These are phyloP conservation scores for Acanthosepion lycidas DNA, from an alignment of 2,888 invertebrate species.

Conservation along the genomic window DNA sequence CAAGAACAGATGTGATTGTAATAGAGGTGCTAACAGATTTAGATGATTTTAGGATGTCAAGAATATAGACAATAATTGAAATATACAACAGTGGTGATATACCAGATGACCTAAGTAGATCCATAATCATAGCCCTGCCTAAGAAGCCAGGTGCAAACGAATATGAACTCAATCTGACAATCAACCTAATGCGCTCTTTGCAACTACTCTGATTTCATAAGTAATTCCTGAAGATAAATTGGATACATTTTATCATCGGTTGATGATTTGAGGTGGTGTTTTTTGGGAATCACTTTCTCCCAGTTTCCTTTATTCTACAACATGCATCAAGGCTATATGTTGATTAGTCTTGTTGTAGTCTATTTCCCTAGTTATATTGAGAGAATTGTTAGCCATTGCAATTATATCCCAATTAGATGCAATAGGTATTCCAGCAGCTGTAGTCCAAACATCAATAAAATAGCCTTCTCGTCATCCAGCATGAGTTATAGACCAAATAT, in stretches of 20 bases:
- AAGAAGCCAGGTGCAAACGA: no score
- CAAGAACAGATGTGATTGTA: no score
- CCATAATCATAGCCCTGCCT: no score
- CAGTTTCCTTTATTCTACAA: conserved; percentile 82
- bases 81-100: no score
- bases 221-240: conserved; percentile 87
- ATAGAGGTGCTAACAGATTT: no score
- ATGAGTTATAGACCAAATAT: conserved; percentile 88
- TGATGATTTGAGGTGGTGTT: conserved; percentile 79
- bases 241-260: conserved; percentile 78
- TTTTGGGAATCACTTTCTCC: conserved; percentile 82
- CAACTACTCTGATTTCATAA: conserved; percentile 91
- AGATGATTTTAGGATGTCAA: no score
- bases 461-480: conserved; percentile 88
- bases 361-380: conserved; percentile 84
- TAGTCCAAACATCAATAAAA: conserved; percentile 71
- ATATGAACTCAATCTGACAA: no score
- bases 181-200: conserved; percentile 82
- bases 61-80: no score
- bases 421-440: conserved; percentile 59
- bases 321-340: conserved; percentile 91
- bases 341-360: conserved; percentile 77
- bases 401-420: conserved; percentile 63
- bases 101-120: no score
- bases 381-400: conserved; percentile 69